A percentile compares a stretch with the other conserved stretches of the same genome.
These are phyloP conservation scores for Cossypha heuglini DNA, from an alignment of 2,797 vertebrate species.

Conservation along the genomic window DNA sequence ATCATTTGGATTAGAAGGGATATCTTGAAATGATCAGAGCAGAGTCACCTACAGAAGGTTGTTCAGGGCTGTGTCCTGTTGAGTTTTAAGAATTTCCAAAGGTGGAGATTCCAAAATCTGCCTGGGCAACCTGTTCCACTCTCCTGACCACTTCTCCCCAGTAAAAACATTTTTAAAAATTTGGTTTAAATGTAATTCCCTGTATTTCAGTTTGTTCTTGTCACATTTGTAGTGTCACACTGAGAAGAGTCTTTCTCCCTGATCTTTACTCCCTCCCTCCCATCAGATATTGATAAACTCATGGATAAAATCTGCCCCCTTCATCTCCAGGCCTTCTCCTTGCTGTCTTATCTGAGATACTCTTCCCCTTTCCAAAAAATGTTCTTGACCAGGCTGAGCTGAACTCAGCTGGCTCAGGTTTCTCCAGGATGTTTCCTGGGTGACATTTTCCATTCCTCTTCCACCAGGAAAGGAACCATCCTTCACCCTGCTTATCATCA, in stretches of 20 bases:
- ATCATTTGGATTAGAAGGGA: neutral
- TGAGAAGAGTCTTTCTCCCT: neutral
- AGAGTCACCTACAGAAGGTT: neutral
- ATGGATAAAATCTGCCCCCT: neutral
- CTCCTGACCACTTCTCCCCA: neutral
- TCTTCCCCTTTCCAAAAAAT: neutral
- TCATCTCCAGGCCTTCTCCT: neutral
- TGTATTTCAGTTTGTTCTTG: neutral
- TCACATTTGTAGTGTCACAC: neutral
- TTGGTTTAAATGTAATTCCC: neutral
- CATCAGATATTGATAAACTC: neutral
- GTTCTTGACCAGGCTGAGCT: neutral
- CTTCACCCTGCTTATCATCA: neutral
- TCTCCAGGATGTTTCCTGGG: neutral
- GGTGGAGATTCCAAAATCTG: neutral
- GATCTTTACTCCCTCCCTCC: neutral
- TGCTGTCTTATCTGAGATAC: neutral
- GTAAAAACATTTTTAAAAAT: neutral
- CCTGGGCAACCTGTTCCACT: neutral
- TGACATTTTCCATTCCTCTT: neutral
- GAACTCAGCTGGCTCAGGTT: neutral
- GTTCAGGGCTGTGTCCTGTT: neutral
- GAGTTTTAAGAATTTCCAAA: neutral
- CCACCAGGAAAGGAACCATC: neutral
- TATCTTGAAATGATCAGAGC: neutral